Base-by-base conservation (phyloP, 2,113 vertebrate species). In the Tetrax tetrax region DNA sequence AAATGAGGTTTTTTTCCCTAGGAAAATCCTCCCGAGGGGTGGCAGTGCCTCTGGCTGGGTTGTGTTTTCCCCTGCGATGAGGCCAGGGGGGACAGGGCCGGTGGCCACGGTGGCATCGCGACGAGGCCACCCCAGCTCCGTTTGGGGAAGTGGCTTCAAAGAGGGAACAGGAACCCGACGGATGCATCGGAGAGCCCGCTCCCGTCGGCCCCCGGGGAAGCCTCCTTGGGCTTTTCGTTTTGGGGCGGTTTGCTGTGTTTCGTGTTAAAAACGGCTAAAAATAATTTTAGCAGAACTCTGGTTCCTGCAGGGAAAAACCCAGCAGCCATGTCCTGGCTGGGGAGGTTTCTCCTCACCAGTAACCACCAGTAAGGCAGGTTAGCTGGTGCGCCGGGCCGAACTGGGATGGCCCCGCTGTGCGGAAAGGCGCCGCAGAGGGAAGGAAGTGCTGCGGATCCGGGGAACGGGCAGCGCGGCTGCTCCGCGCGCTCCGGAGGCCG, bases 71-170 rank as follows among this genome's bases (percentile, higher is more conserved):
- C 64, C 50, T 6, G 27, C 41, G 83, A 61, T 9, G 38, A 21
- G n/a, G 54, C 47, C 27, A 37, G 15, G n/a, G 18, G 37, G 45
- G 63, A 22, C 22, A 20, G 57, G 0, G 51, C 2, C 2, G 17
- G 81, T 56, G 72, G 43, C 57, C 6, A 24, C 2, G 4, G 75
- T 43, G 71, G 28, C 71, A 18, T 28, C 2, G 0, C 16, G 4
- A 37, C 1, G 3, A 23, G 18, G 81, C 21, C 81, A 19, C 24
- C 24, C 6, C 28, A 2, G 41, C 50, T 53, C 21, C 29, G 23
- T 94, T 85, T 94, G 68, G 85, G 89, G 93, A 94, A 94, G 85
- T 18, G 31, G 51, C 47, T 83, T 14, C 47, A 7, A 18, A 89
- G 80, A 22, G 51, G 80, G 85, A 94, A 92, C 10, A 92, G 89